Evolutionary conservation across 1,140 invertebrate species (phyloP), one percentile per base, ranked within the genome.

Genomic region (Pantala flavescens): DNA sequence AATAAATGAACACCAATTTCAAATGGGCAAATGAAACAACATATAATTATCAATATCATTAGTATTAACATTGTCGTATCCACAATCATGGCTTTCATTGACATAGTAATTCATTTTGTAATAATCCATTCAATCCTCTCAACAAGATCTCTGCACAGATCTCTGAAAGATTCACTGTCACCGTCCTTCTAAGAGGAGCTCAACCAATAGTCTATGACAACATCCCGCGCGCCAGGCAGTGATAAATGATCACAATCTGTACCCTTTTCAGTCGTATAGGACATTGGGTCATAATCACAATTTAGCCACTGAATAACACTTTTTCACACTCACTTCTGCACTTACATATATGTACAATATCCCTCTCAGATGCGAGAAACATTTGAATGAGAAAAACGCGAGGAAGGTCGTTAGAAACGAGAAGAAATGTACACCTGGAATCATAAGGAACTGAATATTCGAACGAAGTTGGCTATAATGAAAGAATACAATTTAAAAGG

Each of bases 21-120:
- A 63, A 63, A 63, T 63, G 49, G 49, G 49, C 49, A 63, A 63
- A 63, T 63, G 49, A 63, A 63, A 63, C 49, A 63, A 63, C 49
- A 63, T 63, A 63, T 63, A 63, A 63, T 63, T 63, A 63, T 63
- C 49, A 63, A 63, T 63, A 63, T 63, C 49, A 63, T 3, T 63
- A 63, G 49, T 63, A 63, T 63, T 63, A 63, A 63, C 49, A 63
- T 63, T 63, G 49, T 63, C 49, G 49, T 63, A 63, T 63, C 49
- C 49, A 63, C 49, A 63, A 63, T 63, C 49, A 63, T 63, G 49
- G 49, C 49, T 63, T 3, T 63, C 49, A 63, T 63, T 63, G 49
- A 63, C 49, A 63, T 63, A 63, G 49, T 63, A 63, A 63, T 63
- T 63, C 12, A 63, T 63, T 63, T 63, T 63, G 49, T 63, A 63